phyloP scores from a whole-genome alignment of 2,113 vertebrate species.

The Alosa alosa region DNA sequence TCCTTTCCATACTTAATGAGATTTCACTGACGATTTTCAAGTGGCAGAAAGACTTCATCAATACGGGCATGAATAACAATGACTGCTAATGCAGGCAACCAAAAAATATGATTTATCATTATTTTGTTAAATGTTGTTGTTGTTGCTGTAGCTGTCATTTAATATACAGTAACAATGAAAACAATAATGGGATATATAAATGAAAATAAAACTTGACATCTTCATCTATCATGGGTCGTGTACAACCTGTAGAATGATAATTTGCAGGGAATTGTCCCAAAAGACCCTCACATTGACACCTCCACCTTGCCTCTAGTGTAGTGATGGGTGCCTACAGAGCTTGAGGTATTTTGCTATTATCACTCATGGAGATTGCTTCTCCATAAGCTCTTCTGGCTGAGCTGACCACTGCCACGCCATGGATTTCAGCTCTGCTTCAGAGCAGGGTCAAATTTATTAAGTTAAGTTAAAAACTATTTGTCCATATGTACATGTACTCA shows the following conservation, averaged over 20 bases:
- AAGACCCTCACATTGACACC: no score
- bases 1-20: neutral
- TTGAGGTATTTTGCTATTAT: no score
- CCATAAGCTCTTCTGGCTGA: neutral
- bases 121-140: neutral
- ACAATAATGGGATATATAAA: no score
- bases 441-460: neutral
- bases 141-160: no score
- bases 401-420: neutral
- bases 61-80: neutral
- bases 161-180: no score
- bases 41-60: neutral
- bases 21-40: neutral
- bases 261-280: no score
- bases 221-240: no score
- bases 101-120: neutral
- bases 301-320: no score
- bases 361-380: neutral
- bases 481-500: neutral
- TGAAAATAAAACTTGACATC: no score
- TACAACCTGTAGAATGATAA: no score
- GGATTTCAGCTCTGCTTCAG: neutral
- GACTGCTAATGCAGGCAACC: neutral
- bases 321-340: no score
- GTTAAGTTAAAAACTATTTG: neutral